These are phyloP conservation scores for Gonatopus flavifemur DNA, from an alignment of 1,140 invertebrate genomes.

Conservation along the genomic window DNA sequence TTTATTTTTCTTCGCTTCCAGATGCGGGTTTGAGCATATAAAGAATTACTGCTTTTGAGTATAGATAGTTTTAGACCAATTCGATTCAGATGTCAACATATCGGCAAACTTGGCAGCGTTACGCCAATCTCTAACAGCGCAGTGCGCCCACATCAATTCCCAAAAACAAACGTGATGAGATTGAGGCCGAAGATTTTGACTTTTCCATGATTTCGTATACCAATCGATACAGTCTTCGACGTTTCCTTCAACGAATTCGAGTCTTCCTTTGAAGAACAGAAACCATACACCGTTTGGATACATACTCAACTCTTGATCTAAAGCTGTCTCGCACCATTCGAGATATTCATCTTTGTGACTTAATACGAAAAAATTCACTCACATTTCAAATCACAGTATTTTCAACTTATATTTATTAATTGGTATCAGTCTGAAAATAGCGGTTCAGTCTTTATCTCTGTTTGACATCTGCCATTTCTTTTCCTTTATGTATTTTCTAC, in stretches of 20 bases:
- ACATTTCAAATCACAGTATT: too few relatives aligned
- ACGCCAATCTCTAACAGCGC: slow-evolving; percentile 69
- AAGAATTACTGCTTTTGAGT: slow-evolving; percentile 82
- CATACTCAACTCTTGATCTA: slow-evolving; percentile 70
- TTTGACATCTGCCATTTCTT: too few relatives aligned
- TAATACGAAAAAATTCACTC: slow-evolving; percentile 77
- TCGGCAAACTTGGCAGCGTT: slow-evolving; percentile 74
- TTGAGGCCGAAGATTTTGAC: slow-evolving; percentile 86
- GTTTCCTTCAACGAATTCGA: slow-evolving; percentile 81
- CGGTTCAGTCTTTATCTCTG: too few relatives aligned
- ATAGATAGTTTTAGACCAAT: slow-evolving; percentile 89
- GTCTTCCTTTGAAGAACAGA: slow-evolving; percentile 85
- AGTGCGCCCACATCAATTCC: slow-evolving; percentile 91
- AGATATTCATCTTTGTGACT: slow-evolving; percentile 81
- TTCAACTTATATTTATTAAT: too few relatives aligned
- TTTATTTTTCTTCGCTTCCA: slow-evolving; percentile 56
- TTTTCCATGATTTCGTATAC: slow-evolving; percentile 83
- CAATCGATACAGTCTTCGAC: slow-evolving; percentile 73
- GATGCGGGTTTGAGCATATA: slow-evolving; percentile 68
- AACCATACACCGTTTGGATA: slow-evolving; percentile 90
- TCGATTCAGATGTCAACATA: slow-evolving; percentile 75
- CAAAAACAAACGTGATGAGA: slow-evolving; percentile 95
- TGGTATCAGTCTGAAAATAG: too few relatives aligned
- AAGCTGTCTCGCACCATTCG: slow-evolving; percentile 70
- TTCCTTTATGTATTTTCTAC: too few relatives aligned